Base-by-base conservation (phyloP, 2,113 vertebrate species). In the Opisthocomus hoazin region DNA sequence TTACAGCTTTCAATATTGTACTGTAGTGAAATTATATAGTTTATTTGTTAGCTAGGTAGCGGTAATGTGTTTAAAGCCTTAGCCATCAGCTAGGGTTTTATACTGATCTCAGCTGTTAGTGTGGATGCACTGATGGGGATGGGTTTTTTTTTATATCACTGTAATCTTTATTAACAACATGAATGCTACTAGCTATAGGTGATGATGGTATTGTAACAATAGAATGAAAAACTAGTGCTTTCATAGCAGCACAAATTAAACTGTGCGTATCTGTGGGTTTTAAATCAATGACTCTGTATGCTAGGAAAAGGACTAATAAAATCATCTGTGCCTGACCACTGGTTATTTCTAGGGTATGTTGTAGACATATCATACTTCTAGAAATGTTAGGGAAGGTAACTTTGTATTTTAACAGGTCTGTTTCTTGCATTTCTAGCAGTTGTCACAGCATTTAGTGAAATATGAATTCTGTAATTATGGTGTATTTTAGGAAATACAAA, bases 261-360 rank as follows among this genome's bases (percentile, higher is more conserved):
- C 23, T 48, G 5, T 29, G 24, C 1, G 0, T 63, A 16, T 60
- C 11, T 45, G 3, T 48, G 11, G 20, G 9, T n/a, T 91, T 84
- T 63, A 63, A 78, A 51, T 56, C 4, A 50, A 41, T 53, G 24
- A 23, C 34, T n/a, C 3, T 84, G 1, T 39, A 0, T 34, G 6
- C 37, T 22, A 29, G 26, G 17, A 21, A 80, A 65, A 65, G 41
- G 15, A 69, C 20, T 3, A 32, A 18, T 45, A 22, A 16, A 64
- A n/a, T 37, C 7, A 4, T 14, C 24, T 21, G 39, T 1, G 0
- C 21, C 74, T 65, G 23, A 64, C 16, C 6, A 9, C 10, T 39
- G 18, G 12, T 16, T 76, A 15, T 50, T 93, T 88, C 29, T 63
- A 69, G 46, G 5, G 3, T 30, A 3, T 36, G 4, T 69, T 77